Conservation (phyloP, 2,888 invertebrate species). For the Lasioglossum leucozonium region DNA sequence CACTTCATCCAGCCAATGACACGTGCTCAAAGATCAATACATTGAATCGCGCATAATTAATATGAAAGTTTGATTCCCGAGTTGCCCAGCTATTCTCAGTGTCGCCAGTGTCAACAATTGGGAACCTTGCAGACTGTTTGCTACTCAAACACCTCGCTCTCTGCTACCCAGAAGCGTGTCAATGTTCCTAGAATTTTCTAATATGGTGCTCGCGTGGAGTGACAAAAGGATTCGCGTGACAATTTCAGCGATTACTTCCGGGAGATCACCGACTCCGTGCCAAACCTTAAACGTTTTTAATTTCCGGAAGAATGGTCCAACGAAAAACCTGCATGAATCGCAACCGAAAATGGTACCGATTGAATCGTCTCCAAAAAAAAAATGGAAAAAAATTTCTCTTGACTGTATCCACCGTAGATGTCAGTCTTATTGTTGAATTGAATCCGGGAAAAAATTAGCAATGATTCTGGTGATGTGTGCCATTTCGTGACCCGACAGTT, state of each 20-base stretch:
- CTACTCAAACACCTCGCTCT: neutral
- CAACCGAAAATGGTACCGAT: neutral
- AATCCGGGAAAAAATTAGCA: neutral
- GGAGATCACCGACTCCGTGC: constrained; percentile 48
- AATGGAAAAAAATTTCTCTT: no score
- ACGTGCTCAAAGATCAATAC: neutral
- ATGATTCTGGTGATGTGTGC: neutral
- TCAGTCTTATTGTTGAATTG: no score
- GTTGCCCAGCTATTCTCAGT: neutral
- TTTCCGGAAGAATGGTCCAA: neutral
- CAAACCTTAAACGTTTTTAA: neutral
- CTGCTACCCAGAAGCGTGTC: constrained; percentile 8
- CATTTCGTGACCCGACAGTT: neutral
- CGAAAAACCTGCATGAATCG: neutral
- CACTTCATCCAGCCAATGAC: neutral
- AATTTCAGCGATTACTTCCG: constrained; percentile 49
- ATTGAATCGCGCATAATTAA: neutral
- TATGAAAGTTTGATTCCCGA: neutral
- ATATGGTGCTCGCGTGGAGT: neutral
- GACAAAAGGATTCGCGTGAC: constrained; percentile 36
- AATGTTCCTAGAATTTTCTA: neutral
- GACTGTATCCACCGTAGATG: no score
- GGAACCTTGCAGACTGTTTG: constrained; percentile 18
- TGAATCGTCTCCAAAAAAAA: neutral
- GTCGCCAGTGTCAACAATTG: neutral